phyloP scores from a whole-genome alignment of 2,113 vertebrate species.

The Vanacampus margaritifer region DNA sequence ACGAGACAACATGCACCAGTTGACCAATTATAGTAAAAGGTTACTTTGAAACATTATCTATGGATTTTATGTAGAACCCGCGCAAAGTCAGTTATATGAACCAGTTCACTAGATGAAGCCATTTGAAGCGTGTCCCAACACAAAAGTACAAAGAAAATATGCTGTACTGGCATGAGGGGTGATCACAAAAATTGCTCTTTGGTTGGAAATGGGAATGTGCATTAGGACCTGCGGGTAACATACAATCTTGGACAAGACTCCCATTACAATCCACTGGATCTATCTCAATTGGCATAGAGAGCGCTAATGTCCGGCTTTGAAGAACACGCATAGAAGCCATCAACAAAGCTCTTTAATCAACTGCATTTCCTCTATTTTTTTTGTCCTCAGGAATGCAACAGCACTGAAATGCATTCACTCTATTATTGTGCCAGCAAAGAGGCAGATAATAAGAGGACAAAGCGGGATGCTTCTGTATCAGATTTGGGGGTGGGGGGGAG shows the following conservation, averaged over 20 bases:
- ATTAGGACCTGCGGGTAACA: constrained; percentile 37
- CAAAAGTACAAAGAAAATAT: no score
- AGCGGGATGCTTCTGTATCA: constrained; percentile 14
- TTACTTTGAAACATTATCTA: background rate
- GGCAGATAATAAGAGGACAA: background rate
- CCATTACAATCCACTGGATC: constrained; percentile 42
- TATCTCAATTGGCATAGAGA: constrained; percentile 42
- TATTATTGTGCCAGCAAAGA: background rate
- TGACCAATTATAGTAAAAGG: constrained; percentile 51
- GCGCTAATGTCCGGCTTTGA: constrained; percentile 24
- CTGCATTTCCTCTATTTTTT: background rate
- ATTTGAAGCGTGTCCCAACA: background rate
- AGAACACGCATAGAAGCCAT: constrained; percentile 19
- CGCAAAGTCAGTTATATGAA: background rate
- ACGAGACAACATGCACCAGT: constrained; percentile 52
- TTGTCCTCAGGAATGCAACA: background rate
- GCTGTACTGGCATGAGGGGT: background rate
- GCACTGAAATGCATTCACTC: background rate
- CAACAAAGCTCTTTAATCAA: constrained; percentile 4
- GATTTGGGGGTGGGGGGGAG: constrained; percentile 5
- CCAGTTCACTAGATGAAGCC: background rate
- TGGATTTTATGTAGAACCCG: background rate
- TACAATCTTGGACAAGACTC: background rate
- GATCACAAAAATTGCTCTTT: background rate
- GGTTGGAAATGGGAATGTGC: constrained; percentile 56